Evolutionary conservation across 1,140 invertebrate genomes (phyloP).

Genomic region (Cylas formicarius): DNA sequence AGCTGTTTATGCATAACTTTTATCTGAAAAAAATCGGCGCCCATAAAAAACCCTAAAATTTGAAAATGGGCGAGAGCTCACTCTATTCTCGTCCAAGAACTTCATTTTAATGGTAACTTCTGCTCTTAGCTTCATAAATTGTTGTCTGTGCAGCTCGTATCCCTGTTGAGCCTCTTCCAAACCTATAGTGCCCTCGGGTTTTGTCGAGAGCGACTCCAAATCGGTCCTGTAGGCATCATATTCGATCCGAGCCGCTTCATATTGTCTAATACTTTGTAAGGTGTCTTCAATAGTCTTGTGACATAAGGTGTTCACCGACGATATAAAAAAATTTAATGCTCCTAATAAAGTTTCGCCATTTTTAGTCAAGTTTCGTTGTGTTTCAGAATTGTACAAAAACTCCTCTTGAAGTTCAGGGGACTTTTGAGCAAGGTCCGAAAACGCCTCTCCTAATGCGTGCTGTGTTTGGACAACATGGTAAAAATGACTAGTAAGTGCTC

Average conservation of each 20-base stretch:
- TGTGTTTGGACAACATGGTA: constrained; percentile 80
- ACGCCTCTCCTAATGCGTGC: constrained; percentile 79
- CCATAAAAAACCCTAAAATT: not conserved
- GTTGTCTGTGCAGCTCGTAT: constrained; percentile 77
- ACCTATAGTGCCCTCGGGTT: constrained; percentile 51
- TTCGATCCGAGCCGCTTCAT: constrained; percentile 89
- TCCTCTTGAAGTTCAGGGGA: constrained; percentile 91
- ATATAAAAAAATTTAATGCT: constrained; percentile 93
- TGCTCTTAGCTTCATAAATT: constrained; percentile 83
- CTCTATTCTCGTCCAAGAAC: constrained; percentile 94
- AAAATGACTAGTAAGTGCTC: constrained; percentile 78
- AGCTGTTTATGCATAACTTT: constrained; percentile 98
- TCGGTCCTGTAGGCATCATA: constrained; percentile 96
- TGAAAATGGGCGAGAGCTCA: constrained; percentile 41
- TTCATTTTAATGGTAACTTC: constrained; percentile 94
- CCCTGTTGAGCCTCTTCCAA: constrained; percentile 74
- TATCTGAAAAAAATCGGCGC: constrained; percentile 55
- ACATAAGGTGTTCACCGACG: constrained; percentile 88
- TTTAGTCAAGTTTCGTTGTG: constrained; percentile 85
- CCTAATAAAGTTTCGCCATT: constrained; percentile 88
- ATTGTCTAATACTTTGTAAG: constrained; percentile 84
- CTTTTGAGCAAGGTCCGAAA: constrained; percentile 90
- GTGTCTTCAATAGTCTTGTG: constrained; percentile 97
- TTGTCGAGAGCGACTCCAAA: constrained; percentile 68
- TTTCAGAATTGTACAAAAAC: constrained; percentile 92